These are phyloP conservation scores for Montipora efflorescens DNA, from an alignment of 64 coral and sea anemone genomes.

Conservation along the genomic window DNA sequence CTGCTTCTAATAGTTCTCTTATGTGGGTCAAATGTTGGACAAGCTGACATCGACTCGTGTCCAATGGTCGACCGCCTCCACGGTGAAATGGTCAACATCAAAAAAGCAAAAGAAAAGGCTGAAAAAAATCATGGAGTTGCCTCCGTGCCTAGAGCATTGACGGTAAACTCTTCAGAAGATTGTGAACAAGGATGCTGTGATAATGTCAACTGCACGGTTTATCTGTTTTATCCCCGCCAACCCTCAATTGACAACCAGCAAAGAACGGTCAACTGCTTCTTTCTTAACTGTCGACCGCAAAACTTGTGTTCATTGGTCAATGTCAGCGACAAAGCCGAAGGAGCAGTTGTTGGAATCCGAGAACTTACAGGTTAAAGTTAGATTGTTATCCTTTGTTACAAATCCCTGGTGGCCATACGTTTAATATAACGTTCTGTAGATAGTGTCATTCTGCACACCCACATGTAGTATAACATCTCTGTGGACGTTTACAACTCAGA, in stretches of 20 bases:
- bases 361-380: background rate
- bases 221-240: constrained; percentile 25
- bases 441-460: too few relatives aligned
- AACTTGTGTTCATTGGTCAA: constrained; percentile 25
- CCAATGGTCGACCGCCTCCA: background rate
- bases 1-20: background rate
- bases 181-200: constrained; percentile 30
- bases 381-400: too few relatives aligned
- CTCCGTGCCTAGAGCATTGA: constrained; percentile 18
- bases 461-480: too few relatives aligned
- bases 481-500: too few relatives aligned
- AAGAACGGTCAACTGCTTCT: constrained; percentile 23
- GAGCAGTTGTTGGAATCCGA: constrained; percentile 47
- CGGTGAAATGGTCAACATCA: constrained; percentile 42
- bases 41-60: background rate
- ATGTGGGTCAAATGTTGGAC: background rate
- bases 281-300: constrained; percentile 35
- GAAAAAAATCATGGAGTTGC: background rate
- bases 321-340: constrained; percentile 6
- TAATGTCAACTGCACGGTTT: constrained; percentile 25
- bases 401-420: too few relatives aligned
- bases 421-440: too few relatives aligned
- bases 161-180: background rate
- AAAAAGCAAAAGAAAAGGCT: constrained; percentile 28
- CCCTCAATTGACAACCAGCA: background rate